Percentiles rank a stretch among this genome's conserved stretches.
These are phyloP conservation scores for Baronia brevicornis DNA, from an alignment of 2,888 invertebrate genomes.

Conservation along the genomic window DNA sequence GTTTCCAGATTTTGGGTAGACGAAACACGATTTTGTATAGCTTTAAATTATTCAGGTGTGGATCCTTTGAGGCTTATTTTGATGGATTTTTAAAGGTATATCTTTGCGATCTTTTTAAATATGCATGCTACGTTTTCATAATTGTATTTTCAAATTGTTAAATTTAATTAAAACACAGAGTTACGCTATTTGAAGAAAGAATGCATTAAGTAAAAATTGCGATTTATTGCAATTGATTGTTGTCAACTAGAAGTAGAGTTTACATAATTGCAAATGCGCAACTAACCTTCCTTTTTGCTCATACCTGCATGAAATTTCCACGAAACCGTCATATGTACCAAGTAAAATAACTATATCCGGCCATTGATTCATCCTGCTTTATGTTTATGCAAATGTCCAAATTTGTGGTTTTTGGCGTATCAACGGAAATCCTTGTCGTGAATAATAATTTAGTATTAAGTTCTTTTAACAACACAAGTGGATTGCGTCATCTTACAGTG, in stretches of 20 bases:
- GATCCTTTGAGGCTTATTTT: slow-evolving; percentile 35
- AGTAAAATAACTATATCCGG: slow-evolving; percentile 51
- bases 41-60: slow-evolving; percentile 42
- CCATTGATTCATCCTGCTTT: slow-evolving; percentile 51
- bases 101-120: too few species aligned
- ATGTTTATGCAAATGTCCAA: slow-evolving; percentile 27
- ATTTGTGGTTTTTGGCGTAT: slow-evolving; percentile 19
- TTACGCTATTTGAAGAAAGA: too few species aligned
- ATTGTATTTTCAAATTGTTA: too few species aligned
- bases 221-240: too few species aligned
- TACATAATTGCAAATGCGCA: too few species aligned
- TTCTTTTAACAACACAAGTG: too few species aligned
- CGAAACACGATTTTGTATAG: slow-evolving; percentile 44
- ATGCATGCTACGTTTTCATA: too few species aligned
- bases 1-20: slow-evolving; percentile 25
- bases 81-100: too few species aligned
- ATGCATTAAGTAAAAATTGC: too few species aligned
- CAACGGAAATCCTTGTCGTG: slow-evolving; percentile 15
- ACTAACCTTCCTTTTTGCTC: slow-evolving; percentile 12
- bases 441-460: slow-evolving; percentile 16
- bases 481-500: too few species aligned
- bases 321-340: slow-evolving; percentile 48
- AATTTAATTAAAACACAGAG: too few species aligned
- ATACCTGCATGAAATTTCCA: slow-evolving; percentile 35
- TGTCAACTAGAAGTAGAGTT: too few species aligned